Percentiles rank a stretch among this genome's conserved stretches.
phyloP scores from a whole-genome alignment of 2,113 vertebrate species.

The Salvelinus fontinalis region DNA sequence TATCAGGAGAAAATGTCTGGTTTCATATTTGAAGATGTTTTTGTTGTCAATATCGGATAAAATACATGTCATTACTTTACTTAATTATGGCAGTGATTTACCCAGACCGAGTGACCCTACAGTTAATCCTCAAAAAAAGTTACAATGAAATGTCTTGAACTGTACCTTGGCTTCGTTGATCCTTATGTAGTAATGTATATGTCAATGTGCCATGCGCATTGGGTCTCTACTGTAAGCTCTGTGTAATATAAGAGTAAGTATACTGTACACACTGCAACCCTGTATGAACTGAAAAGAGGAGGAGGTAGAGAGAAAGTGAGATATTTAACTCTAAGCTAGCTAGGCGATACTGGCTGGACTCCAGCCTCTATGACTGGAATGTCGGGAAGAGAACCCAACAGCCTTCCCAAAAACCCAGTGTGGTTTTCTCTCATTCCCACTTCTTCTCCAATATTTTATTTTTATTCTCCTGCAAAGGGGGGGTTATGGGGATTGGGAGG shows the following conservation, averaged over 20 bases:
- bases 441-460: not conserved
- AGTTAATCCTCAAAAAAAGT: not conserved
- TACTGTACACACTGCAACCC: not conserved
- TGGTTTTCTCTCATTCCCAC: slow-evolving; percentile 30
- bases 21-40: not conserved
- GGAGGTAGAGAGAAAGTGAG: not conserved
- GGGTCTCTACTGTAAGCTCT: not conserved
- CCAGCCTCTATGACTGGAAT: slow-evolving; percentile 40
- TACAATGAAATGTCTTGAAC: not conserved
- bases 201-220: not conserved
- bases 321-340: not conserved
- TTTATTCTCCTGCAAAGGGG: slow-evolving; percentile 9
- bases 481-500: not conserved
- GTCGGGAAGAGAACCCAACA: slow-evolving; percentile 36
- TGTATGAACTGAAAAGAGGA: not conserved
- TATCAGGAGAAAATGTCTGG: not conserved
- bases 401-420: slow-evolving; percentile 31
- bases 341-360: slow-evolving; percentile 25
- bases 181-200: not conserved
- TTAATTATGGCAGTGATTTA: not conserved
- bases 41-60: not conserved
- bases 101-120: not conserved
- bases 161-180: not conserved
- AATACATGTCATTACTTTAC: not conserved
- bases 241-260: not conserved